phyloP scores from a whole-genome alignment of 1,140 invertebrate species.

The Zophobas atratus region DNA sequence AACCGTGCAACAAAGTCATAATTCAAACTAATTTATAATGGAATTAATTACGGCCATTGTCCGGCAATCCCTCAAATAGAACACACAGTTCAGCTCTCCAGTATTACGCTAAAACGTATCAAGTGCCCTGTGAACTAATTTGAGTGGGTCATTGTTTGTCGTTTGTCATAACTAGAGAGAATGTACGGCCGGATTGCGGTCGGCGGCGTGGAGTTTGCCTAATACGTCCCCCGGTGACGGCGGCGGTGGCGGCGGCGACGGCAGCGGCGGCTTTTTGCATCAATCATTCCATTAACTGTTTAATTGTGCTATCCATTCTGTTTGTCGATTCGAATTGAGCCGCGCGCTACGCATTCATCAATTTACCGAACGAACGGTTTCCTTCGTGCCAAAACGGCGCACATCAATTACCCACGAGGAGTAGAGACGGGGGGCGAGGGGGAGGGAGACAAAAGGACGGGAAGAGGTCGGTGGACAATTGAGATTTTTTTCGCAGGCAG shows the following conservation, averaged over 20 bases:
- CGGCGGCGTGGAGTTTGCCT: slow-evolving; percentile 3
- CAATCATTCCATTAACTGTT: slow-evolving; percentile 64
- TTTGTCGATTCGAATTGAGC: slow-evolving; percentile 62
- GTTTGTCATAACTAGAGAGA: slow-evolving; percentile 48
- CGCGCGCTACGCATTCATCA: slow-evolving; percentile 58
- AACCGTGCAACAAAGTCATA: slow-evolving; percentile 37
- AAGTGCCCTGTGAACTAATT: slow-evolving; percentile 53
- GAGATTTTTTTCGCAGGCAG: too few relatives aligned
- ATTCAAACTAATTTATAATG: slow-evolving; percentile 45
- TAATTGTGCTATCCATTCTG: slow-evolving; percentile 64
- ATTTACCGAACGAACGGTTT: slow-evolving; percentile 56
- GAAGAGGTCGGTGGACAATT: not conserved
- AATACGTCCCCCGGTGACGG: slow-evolving; percentile 31
- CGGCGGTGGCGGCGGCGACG: slow-evolving; percentile 3
- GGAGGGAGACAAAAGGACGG: not conserved
- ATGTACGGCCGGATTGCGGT: slow-evolving; percentile 1
- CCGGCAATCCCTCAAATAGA: slow-evolving; percentile 44
- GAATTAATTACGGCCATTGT: slow-evolving; percentile 46
- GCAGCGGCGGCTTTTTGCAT: slow-evolving; percentile 52
- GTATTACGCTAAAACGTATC: slow-evolving; percentile 37
- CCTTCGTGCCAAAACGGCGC: slow-evolving; percentile 9
- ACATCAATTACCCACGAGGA: slow-evolving; percentile 10
- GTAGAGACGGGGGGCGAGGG: not conserved
- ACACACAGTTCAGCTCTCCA: slow-evolving; percentile 1
- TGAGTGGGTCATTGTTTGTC: slow-evolving; percentile 55